phyloP scores from a whole-genome alignment of 2,113 vertebrate species.

The Entelurus aequoreus region DNA sequence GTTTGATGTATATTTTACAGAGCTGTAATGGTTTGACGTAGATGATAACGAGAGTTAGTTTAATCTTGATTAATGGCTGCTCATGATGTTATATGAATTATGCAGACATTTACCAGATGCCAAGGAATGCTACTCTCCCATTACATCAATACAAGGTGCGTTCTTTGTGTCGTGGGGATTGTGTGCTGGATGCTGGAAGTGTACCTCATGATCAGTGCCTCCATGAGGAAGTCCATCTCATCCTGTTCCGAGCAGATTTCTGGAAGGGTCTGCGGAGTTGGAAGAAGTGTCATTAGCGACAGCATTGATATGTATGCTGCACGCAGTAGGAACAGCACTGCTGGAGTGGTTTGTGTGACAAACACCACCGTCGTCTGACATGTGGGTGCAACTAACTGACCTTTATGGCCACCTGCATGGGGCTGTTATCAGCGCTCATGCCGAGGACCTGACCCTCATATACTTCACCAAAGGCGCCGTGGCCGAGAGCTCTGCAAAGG shows the following conservation, averaged over 20 bases:
- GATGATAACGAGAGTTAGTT: no score
- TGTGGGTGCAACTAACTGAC: conserved; percentile 61
- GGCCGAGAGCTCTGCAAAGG: conserved; percentile 80
- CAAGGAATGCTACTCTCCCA: no score
- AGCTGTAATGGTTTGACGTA: no score
- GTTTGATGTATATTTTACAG: no score
- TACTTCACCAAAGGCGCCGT: conserved; percentile 87
- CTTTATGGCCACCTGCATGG: conserved; percentile 89
- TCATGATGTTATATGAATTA: no score
- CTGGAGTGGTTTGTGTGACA: conserved; percentile 17
- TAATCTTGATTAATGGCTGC: no score
- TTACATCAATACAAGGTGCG: no score
- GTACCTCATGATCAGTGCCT: conserved; percentile 88
- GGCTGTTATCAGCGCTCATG: conserved; percentile 76
- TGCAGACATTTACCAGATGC: no score
- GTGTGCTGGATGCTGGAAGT: background rate
- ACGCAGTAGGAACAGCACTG: background rate
- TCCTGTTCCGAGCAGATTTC: conserved; percentile 92
- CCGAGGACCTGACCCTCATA: conserved; percentile 86
- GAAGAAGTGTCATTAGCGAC: conserved; percentile 9
- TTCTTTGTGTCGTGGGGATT: background rate
- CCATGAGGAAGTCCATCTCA: conserved; percentile 91
- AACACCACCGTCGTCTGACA: conserved; percentile 6
- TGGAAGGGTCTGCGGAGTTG: conserved; percentile 78
- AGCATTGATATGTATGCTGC: background rate